phyloP scores from a whole-genome alignment of 2,888 invertebrate species.

The Cheilosia impressa region DNA sequence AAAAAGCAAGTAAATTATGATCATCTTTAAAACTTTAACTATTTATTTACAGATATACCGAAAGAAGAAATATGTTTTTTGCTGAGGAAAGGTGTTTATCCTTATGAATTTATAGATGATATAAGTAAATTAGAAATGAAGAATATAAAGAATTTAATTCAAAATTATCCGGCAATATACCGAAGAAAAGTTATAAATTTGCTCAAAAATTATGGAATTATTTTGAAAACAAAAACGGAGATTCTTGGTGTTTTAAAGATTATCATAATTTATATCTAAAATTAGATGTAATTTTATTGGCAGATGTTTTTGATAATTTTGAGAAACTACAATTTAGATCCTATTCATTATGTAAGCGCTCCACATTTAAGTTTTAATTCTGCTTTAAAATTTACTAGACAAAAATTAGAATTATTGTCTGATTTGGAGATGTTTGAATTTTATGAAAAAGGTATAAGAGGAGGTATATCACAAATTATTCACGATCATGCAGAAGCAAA shows the following conservation, averaged over 20 bases:
- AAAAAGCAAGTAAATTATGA: no score
- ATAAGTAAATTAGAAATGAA: slow-evolving; percentile 14
- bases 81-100: background rate
- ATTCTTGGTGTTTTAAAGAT: slow-evolving; percentile 36
- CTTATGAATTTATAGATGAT: slow-evolving; percentile 22
- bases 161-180: slow-evolving; percentile 24
- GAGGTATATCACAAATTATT: no score
- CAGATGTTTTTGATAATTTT: no score
- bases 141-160: slow-evolving; percentile 24
- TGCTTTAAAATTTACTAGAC: no score
- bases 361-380: no score
- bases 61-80: slow-evolving; percentile 28
- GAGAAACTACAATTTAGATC: no score
- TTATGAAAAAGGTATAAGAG: no score
- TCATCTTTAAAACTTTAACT: slow-evolving; percentile 1
- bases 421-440: no score
- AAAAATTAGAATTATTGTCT: no score
- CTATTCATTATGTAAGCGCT: no score
- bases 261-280: slow-evolving; percentile 13
- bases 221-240: slow-evolving; percentile 21
- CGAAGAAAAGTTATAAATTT: slow-evolving; percentile 28
- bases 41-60: slow-evolving; percentile 8
- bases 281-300: no score
- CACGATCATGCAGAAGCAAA: no score
- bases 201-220: slow-evolving; percentile 27